These are phyloP conservation scores for Steinernema khuongi DNA, from an alignment of 1,140 invertebrate species.

Conservation along the genomic window DNA sequence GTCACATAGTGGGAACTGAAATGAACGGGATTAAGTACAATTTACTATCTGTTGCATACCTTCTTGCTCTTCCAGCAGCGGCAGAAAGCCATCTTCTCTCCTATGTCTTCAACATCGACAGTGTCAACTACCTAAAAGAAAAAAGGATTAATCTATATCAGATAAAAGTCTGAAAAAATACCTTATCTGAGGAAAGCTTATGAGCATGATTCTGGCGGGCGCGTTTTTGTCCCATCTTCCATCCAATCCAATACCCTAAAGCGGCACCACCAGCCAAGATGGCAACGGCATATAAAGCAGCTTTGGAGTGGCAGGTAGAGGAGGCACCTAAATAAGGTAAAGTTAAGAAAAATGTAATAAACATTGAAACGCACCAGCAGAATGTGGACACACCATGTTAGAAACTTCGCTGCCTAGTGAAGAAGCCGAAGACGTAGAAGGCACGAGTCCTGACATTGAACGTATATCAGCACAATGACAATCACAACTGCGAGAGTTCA, in stretches of 20 bases:
- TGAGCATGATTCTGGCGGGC: slow-evolving; percentile 24
- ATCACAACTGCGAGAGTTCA: neutral
- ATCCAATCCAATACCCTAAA: slow-evolving; percentile 36
- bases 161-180: neutral
- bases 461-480: neutral
- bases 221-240: neutral
- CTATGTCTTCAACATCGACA: slow-evolving; percentile 41
- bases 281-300: slow-evolving; percentile 19
- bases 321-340: neutral
- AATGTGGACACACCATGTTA: neutral
- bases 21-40: neutral
- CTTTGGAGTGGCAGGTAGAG: neutral
- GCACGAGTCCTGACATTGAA: neutral
- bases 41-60: slow-evolving; percentile 24
- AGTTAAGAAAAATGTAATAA: neutral
- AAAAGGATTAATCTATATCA: neutral
- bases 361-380: neutral
- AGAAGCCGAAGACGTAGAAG: neutral
- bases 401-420: neutral
- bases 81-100: slow-evolving; percentile 41
- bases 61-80: slow-evolving; percentile 45
- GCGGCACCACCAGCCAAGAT: slow-evolving; percentile 31
- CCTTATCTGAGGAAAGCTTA: slow-evolving; percentile 23
- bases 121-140: slow-evolving; percentile 27
- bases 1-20: slow-evolving; percentile 41